These are phyloP conservation scores for Tetanocera ferruginea DNA, from an alignment of 2,888 invertebrate genomes.

Conservation along the genomic window DNA sequence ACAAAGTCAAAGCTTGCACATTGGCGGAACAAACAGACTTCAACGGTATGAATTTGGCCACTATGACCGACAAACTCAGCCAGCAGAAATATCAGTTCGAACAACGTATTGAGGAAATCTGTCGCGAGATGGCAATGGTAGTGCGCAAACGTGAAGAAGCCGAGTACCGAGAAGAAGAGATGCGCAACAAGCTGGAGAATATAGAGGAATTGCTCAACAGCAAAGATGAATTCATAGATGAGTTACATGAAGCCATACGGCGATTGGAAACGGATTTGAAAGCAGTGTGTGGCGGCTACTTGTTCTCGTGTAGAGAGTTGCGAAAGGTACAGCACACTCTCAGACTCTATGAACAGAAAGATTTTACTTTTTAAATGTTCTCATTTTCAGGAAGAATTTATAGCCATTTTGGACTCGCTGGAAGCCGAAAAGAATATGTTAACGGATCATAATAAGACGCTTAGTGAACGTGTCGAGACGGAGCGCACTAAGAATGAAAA, in stretches of 20 bases:
- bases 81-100: slow-evolving; percentile 62
- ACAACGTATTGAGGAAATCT: slow-evolving; percentile 57
- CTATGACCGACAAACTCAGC: slow-evolving; percentile 71
- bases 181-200: slow-evolving; percentile 59
- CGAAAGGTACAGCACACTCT: slow-evolving; percentile 58
- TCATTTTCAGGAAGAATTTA: slow-evolving; percentile 64
- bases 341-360: neutral
- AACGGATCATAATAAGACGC: slow-evolving; percentile 54
- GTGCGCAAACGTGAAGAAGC: slow-evolving; percentile 54
- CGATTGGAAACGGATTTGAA: slow-evolving; percentile 64
- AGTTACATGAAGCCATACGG: slow-evolving; percentile 54
- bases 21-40: slow-evolving; percentile 76
- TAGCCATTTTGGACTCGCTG: slow-evolving; percentile 63
- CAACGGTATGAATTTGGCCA: slow-evolving; percentile 76
- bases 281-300: slow-evolving; percentile 64
- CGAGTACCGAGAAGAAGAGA: slow-evolving; percentile 56
- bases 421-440: slow-evolving; percentile 65
- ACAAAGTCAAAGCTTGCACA: slow-evolving; percentile 75
- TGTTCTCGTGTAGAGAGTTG: slow-evolving; percentile 67
- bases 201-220: slow-evolving; percentile 50
- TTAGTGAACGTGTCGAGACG: slow-evolving; percentile 57
- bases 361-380: neutral
- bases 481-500: slow-evolving; percentile 58
- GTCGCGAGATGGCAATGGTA: slow-evolving; percentile 53
- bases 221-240: slow-evolving; percentile 55